Evolutionary conservation across 92 coral and sea anemone genomes (phyloP), one percentile per base, ranked within the genome.

Genomic region (Palythoa caribaeorum): DNA sequence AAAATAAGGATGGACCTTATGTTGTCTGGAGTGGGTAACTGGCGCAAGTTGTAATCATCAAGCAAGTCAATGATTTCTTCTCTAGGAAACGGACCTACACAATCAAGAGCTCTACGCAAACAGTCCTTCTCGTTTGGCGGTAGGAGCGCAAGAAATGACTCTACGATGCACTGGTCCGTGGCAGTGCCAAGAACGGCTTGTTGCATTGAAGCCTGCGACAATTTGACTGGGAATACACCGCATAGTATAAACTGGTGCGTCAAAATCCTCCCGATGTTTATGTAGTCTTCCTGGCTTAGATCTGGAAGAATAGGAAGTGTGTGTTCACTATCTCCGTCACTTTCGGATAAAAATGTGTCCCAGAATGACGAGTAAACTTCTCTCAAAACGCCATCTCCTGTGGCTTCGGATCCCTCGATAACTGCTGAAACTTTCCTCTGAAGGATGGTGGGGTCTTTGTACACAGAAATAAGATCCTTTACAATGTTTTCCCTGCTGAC

Each of bases 171-270:
- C 28, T 28, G 28, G 28, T 90, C 93, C 15, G 78, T 1, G 12
- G 50, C 95, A 76, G 65, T 39, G 9, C 93, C 95, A 83, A 81
- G 55, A 36, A 90, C n/a, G 20, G 87, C 39, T 37, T 90, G 89
- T 57, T 90, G 95, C 78, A 90, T 54, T 19, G 87, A 90, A 21
- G 95, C 95, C 54, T 90, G 95, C 15, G 84, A 36, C 15, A 92
- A 11, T 13, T 73, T 54, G 14, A 92, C 77, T 17, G 93, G 95
- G 72, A 93, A 85, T 53, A 71, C 79, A 20, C 93, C 88, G 47
- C 87, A 83, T 73, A 81, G 91, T n/a, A 90, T 54, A 87, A 90
- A 90, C 60, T 93, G 93, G 75, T 93, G 93, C 14, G 93, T 87
- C 5, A 93, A 21, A 15, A 90, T 88, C 50, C 90, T 79, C 6